A percentile compares a stretch with the other conserved stretches of the same genome.
phyloP scores from a whole-genome alignment of 2,797 vertebrate species.

The Tympanoctomys barrerae region DNA sequence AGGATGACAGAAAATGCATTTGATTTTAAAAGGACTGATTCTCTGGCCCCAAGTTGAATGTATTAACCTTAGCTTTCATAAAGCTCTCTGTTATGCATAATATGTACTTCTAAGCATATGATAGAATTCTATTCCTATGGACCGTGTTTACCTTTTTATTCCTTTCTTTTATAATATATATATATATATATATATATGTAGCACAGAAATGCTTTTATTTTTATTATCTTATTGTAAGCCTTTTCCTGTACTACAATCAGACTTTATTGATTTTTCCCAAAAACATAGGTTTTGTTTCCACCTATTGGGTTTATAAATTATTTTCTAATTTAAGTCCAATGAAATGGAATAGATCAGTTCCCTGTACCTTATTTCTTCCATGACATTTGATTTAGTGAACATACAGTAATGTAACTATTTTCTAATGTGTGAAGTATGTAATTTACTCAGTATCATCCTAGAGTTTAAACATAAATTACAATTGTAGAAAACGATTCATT shows the following conservation, averaged over 20 bases:
- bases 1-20: neutral
- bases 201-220: slow-evolving; percentile 12
- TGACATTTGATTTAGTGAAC: slow-evolving; percentile 6
- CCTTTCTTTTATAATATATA: neutral
- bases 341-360: slow-evolving; percentile 21
- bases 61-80: neutral
- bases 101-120: neutral
- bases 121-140: slow-evolving; percentile 41
- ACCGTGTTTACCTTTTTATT: neutral
- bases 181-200: neutral
- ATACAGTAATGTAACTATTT: slow-evolving; percentile 14
- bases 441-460: slow-evolving; percentile 10
- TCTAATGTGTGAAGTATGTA: neutral
- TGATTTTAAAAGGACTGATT: slow-evolving; percentile 33
- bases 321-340: slow-evolving; percentile 36
- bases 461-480: slow-evolving; percentile 32
- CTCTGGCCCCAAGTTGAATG: neutral
- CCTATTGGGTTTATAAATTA: slow-evolving; percentile 4
- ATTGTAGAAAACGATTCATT: neutral
- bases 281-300: slow-evolving; percentile 49
- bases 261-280: neutral
- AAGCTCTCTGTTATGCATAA: neutral
- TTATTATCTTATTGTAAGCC: slow-evolving; percentile 45
- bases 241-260: slow-evolving; percentile 16
- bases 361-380: neutral